phyloP scores from a whole-genome alignment of 2,888 invertebrate genomes.

The Archaeoteleia sp. region DNA sequence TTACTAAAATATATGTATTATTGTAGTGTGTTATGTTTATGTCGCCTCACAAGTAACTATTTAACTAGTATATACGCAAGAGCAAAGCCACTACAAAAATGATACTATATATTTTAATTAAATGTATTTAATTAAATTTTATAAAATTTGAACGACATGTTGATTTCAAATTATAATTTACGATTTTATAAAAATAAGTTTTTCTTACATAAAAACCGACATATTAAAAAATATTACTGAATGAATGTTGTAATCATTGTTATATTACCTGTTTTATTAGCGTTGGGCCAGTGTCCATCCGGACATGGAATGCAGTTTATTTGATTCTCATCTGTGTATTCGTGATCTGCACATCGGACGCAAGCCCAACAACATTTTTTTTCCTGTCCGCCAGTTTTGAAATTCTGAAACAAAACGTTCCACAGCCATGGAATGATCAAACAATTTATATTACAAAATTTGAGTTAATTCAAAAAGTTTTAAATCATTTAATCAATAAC shows the following conservation, averaged over 20 bases:
- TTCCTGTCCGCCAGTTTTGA: slow-evolving; percentile 79
- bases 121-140: no score
- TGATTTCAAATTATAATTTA: no score
- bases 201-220: no score
- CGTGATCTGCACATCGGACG: slow-evolving; percentile 80
- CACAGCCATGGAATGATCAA: background rate
- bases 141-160: no score
- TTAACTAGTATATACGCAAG: no score
- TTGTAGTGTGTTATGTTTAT: no score
- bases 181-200: no score
- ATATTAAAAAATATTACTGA: slow-evolving; percentile 1
- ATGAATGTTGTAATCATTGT: background rate
- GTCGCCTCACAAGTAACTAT: no score
- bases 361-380: slow-evolving; percentile 87
- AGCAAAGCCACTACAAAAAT: no score
- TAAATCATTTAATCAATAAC: no score
- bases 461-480: background rate
- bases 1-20: no score
- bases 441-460: slow-evolving; percentile 1
- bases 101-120: no score
- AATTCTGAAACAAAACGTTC: slow-evolving; percentile 76
- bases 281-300: slow-evolving; percentile 81
- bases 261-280: slow-evolving; percentile 79
- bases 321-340: slow-evolving; percentile 78
- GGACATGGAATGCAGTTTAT: slow-evolving; percentile 78